A percentile compares a stretch with the other conserved stretches of the same genome.
Evolutionary conservation across 2,797 vertebrate genomes (phyloP).

Genomic region (Pteronotus mesoamericanus): DNA sequence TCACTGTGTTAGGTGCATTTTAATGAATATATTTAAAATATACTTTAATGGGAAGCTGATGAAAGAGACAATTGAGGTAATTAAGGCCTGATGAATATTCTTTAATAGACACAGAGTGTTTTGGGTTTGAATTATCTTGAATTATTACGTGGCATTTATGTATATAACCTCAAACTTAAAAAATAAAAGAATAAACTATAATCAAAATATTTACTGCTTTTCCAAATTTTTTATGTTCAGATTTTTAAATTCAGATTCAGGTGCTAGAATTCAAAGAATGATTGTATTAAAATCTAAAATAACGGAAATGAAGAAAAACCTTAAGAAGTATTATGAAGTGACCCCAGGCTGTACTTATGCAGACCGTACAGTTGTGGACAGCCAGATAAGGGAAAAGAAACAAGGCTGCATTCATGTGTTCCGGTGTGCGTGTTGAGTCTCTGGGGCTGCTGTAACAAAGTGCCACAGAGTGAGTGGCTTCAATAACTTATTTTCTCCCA

Average conservation of each 20-base stretch:
- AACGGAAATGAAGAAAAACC: neutral
- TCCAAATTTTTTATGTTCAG: constrained; percentile 37
- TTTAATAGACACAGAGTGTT: neutral
- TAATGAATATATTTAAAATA: neutral
- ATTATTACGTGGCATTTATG: neutral
- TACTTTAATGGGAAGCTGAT: neutral
- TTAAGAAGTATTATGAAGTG: constrained; percentile 27
- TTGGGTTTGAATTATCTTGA: neutral
- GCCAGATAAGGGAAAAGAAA: constrained; percentile 59
- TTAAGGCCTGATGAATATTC: neutral
- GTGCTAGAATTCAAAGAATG: neutral
- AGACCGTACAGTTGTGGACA: constrained; percentile 62
- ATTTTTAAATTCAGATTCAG: neutral
- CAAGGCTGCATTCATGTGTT: neutral
- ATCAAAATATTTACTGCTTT: neutral
- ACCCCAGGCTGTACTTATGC: constrained; percentile 40
- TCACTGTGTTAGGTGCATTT: neutral
- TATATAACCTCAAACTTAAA: neutral
- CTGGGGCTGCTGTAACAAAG: neutral
- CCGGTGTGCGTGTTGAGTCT: neutral
- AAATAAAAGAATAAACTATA: neutral
- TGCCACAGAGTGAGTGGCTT: neutral
- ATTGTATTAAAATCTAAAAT: neutral
- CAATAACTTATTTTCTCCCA: neutral
- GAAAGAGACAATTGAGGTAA: neutral